These are phyloP conservation scores for Cheilosia vernalis DNA, from an alignment of 2,888 invertebrate genomes.

Conservation along the genomic window DNA sequence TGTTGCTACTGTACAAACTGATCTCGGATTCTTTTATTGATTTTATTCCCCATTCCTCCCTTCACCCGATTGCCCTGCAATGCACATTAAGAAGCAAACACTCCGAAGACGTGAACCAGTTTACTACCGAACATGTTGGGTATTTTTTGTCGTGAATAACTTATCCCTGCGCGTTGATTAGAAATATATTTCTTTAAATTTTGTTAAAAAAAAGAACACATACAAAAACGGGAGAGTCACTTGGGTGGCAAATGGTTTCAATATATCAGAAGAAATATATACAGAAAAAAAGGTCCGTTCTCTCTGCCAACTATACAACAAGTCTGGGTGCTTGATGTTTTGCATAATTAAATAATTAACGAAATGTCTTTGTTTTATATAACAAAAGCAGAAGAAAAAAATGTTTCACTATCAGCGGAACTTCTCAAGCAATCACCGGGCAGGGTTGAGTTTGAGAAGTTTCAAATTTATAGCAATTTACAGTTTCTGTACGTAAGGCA, in stretches of 20 bases:
- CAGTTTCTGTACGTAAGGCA: background rate
- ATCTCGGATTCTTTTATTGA: conserved; percentile 68
- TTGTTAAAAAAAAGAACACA: conserved; percentile 11
- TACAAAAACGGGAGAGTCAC: conserved; percentile 51
- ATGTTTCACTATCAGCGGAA: conserved; percentile 61
- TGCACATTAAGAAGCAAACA: conserved; percentile 62
- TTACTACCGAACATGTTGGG: conserved; percentile 50
- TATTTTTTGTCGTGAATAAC: conserved; percentile 48
- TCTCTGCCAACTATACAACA: conserved; percentile 2
- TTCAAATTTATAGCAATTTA: conserved; percentile 33
- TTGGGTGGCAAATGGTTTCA: conserved; percentile 73
- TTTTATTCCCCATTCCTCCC: conserved; percentile 7
- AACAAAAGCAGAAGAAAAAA: conserved; percentile 28
- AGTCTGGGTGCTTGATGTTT: conserved; percentile 54
- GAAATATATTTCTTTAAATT: conserved; percentile 50
- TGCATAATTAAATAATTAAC: conserved; percentile 75
- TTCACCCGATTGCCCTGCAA: conserved; percentile 63
- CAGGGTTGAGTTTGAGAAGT: conserved; percentile 55
- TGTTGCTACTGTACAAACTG: conserved; percentile 71
- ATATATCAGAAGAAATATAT: conserved; percentile 66
- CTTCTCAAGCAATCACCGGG: conserved; percentile 39
- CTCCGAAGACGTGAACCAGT: conserved; percentile 51
- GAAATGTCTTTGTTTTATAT: conserved; percentile 72
- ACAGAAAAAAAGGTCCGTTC: conserved; percentile 19
- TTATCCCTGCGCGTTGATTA: conserved; percentile 73